Evolutionary conservation across 2,888 invertebrate genomes (phyloP).

Genomic region (Julus scanicus): DNA sequence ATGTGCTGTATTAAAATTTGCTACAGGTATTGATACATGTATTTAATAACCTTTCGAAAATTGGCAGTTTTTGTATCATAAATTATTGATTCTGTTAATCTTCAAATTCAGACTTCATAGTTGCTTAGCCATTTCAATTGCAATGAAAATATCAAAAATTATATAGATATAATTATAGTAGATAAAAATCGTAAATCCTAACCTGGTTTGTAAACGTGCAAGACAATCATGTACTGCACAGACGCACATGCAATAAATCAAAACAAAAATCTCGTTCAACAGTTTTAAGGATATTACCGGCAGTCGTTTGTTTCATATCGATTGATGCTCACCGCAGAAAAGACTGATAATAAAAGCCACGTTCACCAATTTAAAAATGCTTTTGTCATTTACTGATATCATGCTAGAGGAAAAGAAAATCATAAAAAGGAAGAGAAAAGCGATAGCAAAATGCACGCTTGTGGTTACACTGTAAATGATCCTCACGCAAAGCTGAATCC

Average conservation of each 20-base stretch:
- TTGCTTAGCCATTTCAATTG: background rate
- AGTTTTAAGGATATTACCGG: slow-evolving; percentile 10
- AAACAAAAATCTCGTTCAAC: slow-evolving; percentile 14
- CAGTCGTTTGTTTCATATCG: slow-evolving; percentile 16
- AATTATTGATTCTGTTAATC: background rate
- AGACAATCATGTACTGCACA: background rate
- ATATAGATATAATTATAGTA: background rate
- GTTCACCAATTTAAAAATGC: slow-evolving; percentile 30
- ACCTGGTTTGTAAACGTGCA: background rate
- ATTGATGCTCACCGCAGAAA: background rate
- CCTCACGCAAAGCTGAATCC: background rate
- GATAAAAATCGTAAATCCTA: background rate
- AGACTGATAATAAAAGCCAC: slow-evolving; percentile 35
- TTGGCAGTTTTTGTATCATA: background rate
- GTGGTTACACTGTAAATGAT: background rate
- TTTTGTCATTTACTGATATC: slow-evolving; percentile 34
- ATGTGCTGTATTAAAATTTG: background rate
- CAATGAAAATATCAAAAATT: background rate
- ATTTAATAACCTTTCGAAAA: slow-evolving; percentile 3
- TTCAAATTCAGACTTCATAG: background rate
- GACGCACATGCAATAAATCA: background rate
- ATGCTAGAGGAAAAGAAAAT: background rate
- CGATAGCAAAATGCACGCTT: background rate
- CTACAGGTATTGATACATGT: background rate
- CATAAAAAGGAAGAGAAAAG: background rate